Percentiles rank a stretch among this genome's conserved stretches.
These are phyloP conservation scores for Protonemura montana DNA, from an alignment of 2,888 invertebrate species.

Conservation along the genomic window DNA sequence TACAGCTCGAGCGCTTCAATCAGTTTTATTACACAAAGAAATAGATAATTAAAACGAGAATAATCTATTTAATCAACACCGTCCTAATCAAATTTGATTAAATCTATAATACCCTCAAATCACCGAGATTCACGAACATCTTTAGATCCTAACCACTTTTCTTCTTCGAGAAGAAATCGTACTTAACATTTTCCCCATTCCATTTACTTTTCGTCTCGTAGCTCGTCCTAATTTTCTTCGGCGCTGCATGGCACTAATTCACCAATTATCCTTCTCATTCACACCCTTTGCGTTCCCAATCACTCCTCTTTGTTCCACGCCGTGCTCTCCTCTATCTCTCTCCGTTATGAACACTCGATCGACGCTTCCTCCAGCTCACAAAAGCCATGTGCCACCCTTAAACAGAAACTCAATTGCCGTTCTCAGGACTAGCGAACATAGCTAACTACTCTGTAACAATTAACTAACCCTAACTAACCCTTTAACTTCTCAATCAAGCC, in stretches of 20 bases:
- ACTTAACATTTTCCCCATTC: background rate
- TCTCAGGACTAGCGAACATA: background rate
- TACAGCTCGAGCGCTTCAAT: background rate
- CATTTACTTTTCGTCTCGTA: background rate
- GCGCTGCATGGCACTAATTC: background rate
- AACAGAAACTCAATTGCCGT: conserved; percentile 36
- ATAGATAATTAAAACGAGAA: background rate
- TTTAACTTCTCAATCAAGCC: conserved; percentile 42
- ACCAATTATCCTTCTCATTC: conserved; percentile 29
- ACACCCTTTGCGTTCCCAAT: conserved; percentile 39
- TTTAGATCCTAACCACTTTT: background rate
- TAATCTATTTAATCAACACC: background rate
- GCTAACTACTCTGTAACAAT: conserved; percentile 41
- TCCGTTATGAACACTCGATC: conserved; percentile 17
- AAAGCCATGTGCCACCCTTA: background rate
- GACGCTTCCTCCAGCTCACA: background rate
- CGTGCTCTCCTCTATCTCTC: background rate
- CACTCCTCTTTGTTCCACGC: conserved; percentile 18
- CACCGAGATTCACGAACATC: background rate
- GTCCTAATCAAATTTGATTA: background rate
- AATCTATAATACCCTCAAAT: background rate
- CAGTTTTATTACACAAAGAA: background rate
- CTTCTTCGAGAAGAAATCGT: background rate
- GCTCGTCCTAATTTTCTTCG: background rate
- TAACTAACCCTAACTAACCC: conserved; percentile 47